Evolutionary conservation across 2,797 vertebrate genomes (phyloP), one percentile per base, ranked within the genome.

Genomic region (Melanotaenia trifasciata): DNA sequence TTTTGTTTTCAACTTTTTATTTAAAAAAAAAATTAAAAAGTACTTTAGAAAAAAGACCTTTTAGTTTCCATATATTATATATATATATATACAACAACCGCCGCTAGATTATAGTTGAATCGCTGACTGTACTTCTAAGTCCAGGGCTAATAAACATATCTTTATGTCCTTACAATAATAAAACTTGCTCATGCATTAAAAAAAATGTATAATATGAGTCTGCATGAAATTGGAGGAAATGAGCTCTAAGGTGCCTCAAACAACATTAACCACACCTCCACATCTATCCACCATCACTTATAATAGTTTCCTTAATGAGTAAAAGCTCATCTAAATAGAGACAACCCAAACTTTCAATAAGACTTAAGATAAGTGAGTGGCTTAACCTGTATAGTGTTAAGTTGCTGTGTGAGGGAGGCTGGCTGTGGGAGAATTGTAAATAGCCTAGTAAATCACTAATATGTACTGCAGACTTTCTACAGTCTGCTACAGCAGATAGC

Each of bases 371-470:
- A 90, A 86, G 85, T 85, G 87, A 76, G 70, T 64, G 14, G 72
- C 88, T 68, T 70, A 80, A 86, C 74, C 78, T 83, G 65, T 87
- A 78, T 70, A 86, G 77, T 86, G 82, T 78, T 87, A 87, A 87
- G 78, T 80, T 87, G 82, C 86, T 86, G 67, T 80, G 80, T 79
- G 81, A 82, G 74, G 66, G 69, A 76, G 78, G 32, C 71, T 69
- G 70, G 62, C 64, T 79, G 73, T 67, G 80, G 74, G 69, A 81
- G 80, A 70, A 79, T 87, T 80, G 85, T 87, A 90, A 93, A 91
- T 84, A 90, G 83, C 60, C 84, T 45, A 85, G 84, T 92, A 91
- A 93, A 93, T 93, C 84, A 91, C 83, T 86, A 88, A 88, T 86
- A 88, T 86, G 84, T 84, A 64, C 85, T 70, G 76, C 66, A 66